phyloP scores from a whole-genome alignment of 2,113 vertebrate species.

The Austrofundulus limnaeus region DNA sequence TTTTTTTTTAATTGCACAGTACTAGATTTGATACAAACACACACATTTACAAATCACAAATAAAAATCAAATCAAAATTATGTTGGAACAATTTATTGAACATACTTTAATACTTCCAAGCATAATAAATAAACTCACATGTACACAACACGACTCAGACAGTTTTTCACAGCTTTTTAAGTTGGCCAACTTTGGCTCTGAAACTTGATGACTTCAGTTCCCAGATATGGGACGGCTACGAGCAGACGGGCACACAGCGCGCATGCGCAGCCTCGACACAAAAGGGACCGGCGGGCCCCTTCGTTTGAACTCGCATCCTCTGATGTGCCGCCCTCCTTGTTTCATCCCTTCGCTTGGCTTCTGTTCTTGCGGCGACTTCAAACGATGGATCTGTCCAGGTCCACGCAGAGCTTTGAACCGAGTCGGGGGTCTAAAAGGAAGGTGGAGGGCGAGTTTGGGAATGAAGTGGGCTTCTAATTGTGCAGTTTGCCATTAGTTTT shows the following conservation, averaged over 20 bases:
- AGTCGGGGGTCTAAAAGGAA: slow-evolving; percentile 29
- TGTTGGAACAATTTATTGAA: slow-evolving; percentile 45
- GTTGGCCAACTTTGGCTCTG: slow-evolving; percentile 16
- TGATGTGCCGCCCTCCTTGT: slow-evolving; percentile 53
- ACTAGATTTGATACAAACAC: background rate
- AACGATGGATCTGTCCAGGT: slow-evolving; percentile 54
- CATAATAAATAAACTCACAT: slow-evolving; percentile 17
- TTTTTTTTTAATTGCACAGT: background rate
- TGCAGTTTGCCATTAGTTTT: slow-evolving; percentile 11
- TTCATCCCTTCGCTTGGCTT: slow-evolving; percentile 54
- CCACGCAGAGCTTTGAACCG: slow-evolving; percentile 33
- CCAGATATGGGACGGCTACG: slow-evolving; percentile 25
- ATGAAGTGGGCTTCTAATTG: slow-evolving; percentile 22
- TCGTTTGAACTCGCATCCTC: slow-evolving; percentile 38
- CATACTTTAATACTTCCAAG: background rate
- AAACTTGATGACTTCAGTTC: slow-evolving; percentile 33
- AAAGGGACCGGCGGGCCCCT: slow-evolving; percentile 42
- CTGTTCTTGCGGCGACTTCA: slow-evolving; percentile 48
- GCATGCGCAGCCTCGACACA: slow-evolving; percentile 42
- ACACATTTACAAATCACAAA: background rate
- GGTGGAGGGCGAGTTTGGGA: background rate
- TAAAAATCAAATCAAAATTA: background rate
- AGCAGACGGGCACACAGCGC: slow-evolving; percentile 32
- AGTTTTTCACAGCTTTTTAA: slow-evolving; percentile 25
- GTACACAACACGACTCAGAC: slow-evolving; percentile 6